These are phyloP conservation scores for Prunella fulvescens DNA, from an alignment of 2,113 vertebrate genomes.

Conservation along the genomic window DNA sequence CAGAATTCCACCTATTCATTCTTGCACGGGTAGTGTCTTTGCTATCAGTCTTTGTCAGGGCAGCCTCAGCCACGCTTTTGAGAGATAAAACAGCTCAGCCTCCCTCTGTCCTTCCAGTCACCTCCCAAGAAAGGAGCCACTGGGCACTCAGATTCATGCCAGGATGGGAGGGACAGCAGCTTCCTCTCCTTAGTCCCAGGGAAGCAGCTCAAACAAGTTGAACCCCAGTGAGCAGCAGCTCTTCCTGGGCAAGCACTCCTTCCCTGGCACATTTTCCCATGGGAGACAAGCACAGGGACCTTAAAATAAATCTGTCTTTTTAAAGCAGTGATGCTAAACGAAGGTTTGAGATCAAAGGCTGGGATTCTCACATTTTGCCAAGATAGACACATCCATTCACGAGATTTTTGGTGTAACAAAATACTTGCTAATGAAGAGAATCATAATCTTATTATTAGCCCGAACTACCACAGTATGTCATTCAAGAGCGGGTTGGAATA, in stretches of 20 bases:
- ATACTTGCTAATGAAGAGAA: conserved; percentile 66
- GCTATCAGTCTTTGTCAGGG: fast-evolving
- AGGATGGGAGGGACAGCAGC: background rate
- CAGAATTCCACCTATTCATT: background rate
- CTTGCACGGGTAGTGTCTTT: background rate
- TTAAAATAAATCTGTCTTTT: conserved; percentile 66
- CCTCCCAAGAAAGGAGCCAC: background rate
- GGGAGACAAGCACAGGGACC: background rate
- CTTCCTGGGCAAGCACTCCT: background rate
- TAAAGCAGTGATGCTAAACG: conserved; percentile 25
- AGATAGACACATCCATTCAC: conserved; percentile 53
- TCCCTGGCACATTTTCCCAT: background rate
- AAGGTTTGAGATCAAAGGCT: conserved; percentile 59
- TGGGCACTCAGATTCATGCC: background rate
- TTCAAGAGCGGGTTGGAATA: background rate
- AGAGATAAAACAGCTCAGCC: fast-evolving
- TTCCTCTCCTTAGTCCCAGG: background rate
- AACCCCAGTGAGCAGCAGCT: background rate
- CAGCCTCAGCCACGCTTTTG: background rate
- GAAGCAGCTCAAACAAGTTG: background rate
- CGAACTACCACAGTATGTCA: conserved; percentile 25
- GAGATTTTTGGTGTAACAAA: conserved; percentile 60
- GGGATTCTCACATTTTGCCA: conserved; percentile 54
- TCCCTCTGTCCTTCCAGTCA: background rate
- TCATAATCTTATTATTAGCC: conserved; percentile 59